Base-by-base conservation (phyloP, 1,140 invertebrate genomes). In the Drosophila asahinai region DNA sequence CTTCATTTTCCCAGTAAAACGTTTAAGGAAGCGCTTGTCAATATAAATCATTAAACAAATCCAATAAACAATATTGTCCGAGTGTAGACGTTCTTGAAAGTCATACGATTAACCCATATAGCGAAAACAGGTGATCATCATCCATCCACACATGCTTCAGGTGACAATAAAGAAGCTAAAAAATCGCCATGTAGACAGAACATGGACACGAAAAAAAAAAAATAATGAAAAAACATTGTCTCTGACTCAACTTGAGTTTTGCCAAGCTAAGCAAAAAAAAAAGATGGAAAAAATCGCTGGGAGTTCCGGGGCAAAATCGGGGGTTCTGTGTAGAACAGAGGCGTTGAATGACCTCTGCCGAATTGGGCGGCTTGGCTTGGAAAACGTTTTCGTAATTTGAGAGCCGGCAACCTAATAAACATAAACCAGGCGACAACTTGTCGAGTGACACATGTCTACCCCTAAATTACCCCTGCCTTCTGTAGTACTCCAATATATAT, bases 281-380 rank as follows among this genome's bases (percentile, higher is more conserved):
- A 7, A 11, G 17, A 11, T 55, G 14, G 22, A 11, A 36, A 11
- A 36, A 36, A 36, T 36, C 33, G 17, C 27, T 17, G 25, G 40
- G 27, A 54, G 49, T 66, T 70, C 48, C 38, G 30, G 51, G 61
- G 30, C 47, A 15, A 63, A 54, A 73, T 40, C 62, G 40, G 54
- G 60, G 36, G 66, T 14, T 12, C 19, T 52, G 30, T 25, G 36
- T 25, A 27, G 51, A 63, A 43, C 30, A 47, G 54, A 75, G 62
- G 43, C 83, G 83, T 86, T 86, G 75, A 89, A 86, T 86, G 80
- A 86, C 77, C 83, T 71, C 58, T 74, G 59, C 61, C 52, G 40
- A 71, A 72, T 59, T 63, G 61, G 55, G 36, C 49, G 59, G 54
- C 54, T 55, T 68, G 59, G 11, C 54, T 59, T 68, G 59, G 12